These are phyloP conservation scores for Melieria picta DNA, from an alignment of 2,888 invertebrate genomes.

Conservation along the genomic window DNA sequence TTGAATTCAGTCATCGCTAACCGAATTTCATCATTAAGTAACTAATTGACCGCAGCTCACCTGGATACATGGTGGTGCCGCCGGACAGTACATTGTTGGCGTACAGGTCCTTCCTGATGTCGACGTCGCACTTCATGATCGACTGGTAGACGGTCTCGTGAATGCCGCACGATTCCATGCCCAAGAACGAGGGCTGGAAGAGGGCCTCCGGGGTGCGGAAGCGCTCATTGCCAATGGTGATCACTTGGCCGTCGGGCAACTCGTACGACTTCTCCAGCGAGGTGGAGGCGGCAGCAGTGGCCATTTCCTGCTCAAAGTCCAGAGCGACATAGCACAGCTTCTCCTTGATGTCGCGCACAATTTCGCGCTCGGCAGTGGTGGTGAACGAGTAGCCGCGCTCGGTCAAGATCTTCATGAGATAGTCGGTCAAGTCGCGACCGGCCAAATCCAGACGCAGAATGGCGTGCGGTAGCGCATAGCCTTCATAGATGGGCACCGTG, in stretches of 20 bases:
- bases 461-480: constrained; percentile 92
- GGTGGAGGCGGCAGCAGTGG: constrained; percentile 89
- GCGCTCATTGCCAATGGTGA: constrained; percentile 92
- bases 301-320: constrained; percentile 95
- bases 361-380: constrained; percentile 92
- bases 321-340: constrained; percentile 91
- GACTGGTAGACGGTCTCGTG: constrained; percentile 95
- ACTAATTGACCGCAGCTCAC: constrained; percentile 55
- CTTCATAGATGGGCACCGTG: constrained; percentile 95
- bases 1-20: neutral
- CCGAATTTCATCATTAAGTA: neutral
- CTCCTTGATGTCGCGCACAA: constrained; percentile 95
- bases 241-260: constrained; percentile 92
- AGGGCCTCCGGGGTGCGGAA: constrained; percentile 95
- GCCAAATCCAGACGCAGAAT: constrained; percentile 93
- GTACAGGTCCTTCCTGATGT: constrained; percentile 93
- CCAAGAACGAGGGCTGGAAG: constrained; percentile 92
- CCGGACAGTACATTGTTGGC: constrained; percentile 92
- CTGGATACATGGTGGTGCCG: constrained; percentile 89
- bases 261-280: constrained; percentile 96
- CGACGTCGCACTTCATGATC: constrained; percentile 97
- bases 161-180: constrained; percentile 87
- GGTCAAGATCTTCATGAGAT: constrained; percentile 93
- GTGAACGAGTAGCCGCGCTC: constrained; percentile 93
- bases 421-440: constrained; percentile 92